phyloP scores from a whole-genome alignment of 1,140 invertebrate genomes.

The Dinoponera quadriceps region DNA sequence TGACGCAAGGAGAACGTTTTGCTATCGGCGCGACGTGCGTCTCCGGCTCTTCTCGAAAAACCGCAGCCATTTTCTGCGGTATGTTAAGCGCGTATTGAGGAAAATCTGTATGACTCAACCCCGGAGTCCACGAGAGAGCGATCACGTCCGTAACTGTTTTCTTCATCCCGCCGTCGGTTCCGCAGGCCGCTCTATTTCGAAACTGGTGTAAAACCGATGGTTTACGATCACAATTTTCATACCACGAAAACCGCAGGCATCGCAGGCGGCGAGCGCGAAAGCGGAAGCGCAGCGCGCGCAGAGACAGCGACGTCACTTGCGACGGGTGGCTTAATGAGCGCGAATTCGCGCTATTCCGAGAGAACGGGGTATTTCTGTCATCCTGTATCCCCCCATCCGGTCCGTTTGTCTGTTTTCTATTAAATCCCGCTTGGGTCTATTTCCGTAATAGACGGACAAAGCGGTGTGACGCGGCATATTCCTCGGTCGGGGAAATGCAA shows the following conservation, averaged over 20 bases:
- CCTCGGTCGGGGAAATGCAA: no score
- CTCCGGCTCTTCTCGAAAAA: conserved; percentile 35
- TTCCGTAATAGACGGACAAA: no score
- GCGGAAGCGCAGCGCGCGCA: not conserved
- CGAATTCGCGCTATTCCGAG: no score
- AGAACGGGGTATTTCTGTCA: no score
- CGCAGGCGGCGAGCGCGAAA: not conserved
- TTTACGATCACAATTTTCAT: conserved; percentile 53
- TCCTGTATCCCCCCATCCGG: no score
- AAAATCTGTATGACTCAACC: conserved; percentile 43
- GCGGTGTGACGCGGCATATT: no score
- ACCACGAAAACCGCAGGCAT: conserved; percentile 2
- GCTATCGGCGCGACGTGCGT: not conserved
- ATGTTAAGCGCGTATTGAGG: conserved; percentile 56
- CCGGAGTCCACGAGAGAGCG: conserved; percentile 18
- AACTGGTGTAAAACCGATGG: conserved; percentile 42
- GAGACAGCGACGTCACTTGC: not conserved
- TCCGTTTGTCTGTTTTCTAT: no score
- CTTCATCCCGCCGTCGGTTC: conserved; percentile 39
- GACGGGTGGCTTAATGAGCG: not conserved
- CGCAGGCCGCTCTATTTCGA: conserved; percentile 40
- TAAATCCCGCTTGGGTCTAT: no score
- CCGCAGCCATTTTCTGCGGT: conserved; percentile 60
- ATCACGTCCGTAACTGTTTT: conserved; percentile 74
- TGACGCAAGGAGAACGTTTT: not conserved